Evolutionary conservation across 2,113 vertebrate genomes (phyloP), one percentile per base, ranked within the genome.

Genomic region (Butorides virescens): DNA sequence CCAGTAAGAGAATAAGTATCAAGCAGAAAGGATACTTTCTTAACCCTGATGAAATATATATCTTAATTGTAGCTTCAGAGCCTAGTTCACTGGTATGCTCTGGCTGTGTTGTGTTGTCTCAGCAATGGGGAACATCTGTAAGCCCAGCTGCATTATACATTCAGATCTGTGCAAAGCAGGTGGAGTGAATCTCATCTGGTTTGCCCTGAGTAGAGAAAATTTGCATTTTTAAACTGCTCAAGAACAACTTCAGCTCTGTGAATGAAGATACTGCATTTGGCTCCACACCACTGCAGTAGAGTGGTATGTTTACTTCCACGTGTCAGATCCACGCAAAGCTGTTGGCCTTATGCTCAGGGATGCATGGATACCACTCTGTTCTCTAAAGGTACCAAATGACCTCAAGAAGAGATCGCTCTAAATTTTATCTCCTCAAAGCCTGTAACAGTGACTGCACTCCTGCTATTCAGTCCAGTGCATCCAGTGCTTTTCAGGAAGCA

Each of bases 151-250:
- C 12, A 13, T 66, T 47, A 23, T 52, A n/a, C 49, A 55, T 27
- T 37, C 52, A 81, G 52, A 56, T 71, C 34, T 44, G 39, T 82
- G 70, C 59, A 91, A 93, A 85, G 39, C 42, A 87, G 75, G 55
- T 88, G 61, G 25, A 71, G 21, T 39, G 55, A 84, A 76, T 84
- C 52, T 91, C 77, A 22, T 61, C 52, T 84, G 74, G 56, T 84
- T 90, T 93, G 17, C 49, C n/a, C 39, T 0, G 0, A 81, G 70
- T 59, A 76, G 50, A 78, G 47, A 75, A 71, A 17, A 86, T 95
- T 76, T 87, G 37, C 78, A 72, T 92, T 85, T 95, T 84, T 58
- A 23, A 91, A 90, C 25, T 76, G 29, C 71, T 94, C 39, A 73
- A 94, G 32, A 91, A 55, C 52, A 90, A 42, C 68, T 84, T 73